A percentile compares a stretch with the other conserved stretches of the same genome.
Conservation (phyloP, 2,113 vertebrate genomes). For the Tragelaphus strepsiceros region DNA sequence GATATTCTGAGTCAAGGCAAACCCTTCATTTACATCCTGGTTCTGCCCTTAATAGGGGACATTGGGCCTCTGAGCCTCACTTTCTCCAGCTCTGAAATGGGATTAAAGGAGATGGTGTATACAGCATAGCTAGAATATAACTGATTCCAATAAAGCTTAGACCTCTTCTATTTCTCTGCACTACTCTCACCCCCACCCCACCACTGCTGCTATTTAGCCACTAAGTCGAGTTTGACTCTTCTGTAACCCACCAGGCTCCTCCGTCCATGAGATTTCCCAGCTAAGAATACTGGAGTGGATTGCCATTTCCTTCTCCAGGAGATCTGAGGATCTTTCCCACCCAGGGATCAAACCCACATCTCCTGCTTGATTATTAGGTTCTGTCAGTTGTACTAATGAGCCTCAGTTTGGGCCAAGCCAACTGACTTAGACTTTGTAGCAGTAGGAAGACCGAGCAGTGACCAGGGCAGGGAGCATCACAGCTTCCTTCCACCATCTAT, state of each 20-base stretch:
- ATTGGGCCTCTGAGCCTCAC: neutral
- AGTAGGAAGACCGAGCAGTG: neutral
- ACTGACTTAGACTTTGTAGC: neutral
- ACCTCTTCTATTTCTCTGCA: neutral
- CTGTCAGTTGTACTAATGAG: neutral
- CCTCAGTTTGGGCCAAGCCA: neutral
- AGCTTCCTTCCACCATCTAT: neutral
- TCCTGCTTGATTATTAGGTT: neutral
- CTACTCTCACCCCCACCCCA: neutral
- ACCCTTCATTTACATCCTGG: neutral
- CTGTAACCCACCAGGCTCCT: neutral
- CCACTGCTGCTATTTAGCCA: neutral
- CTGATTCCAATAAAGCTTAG: neutral
- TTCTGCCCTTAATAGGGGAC: neutral
- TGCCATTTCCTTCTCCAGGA: neutral
- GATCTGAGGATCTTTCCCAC: neutral
- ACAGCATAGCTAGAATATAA: neutral
- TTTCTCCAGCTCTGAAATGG: neutral
- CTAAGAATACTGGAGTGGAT: neutral
- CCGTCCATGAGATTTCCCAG: neutral
- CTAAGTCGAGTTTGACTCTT: neutral
- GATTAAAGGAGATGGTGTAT: neutral
- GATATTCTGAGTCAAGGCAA: neutral
- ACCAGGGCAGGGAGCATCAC: neutral
- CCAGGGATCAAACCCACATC: neutral